Evolutionary conservation across 35 echinoderm and acorn worm species (phyloP).

Genomic region (Apostichopus parvimensis): DNA sequence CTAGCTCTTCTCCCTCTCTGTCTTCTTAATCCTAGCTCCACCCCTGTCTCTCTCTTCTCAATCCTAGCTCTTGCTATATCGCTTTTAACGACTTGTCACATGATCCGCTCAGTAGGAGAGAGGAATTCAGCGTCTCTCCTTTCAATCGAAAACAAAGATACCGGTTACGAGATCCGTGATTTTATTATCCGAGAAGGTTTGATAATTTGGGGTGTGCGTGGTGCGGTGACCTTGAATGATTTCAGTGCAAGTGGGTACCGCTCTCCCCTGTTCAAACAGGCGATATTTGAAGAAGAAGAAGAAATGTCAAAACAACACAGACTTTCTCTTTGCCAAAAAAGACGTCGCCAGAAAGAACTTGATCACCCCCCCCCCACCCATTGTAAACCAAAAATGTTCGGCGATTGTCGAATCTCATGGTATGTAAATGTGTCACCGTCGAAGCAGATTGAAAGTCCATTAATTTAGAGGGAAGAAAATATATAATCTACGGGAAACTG

Average conservation of each 20-base stretch:
- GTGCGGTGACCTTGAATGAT: not conserved
- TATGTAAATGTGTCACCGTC: no score
- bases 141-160: conserved; percentile 22
- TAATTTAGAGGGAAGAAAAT: no score
- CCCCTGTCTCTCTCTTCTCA: no score
- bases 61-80: not conserved
- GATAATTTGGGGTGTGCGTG: not conserved
- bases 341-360: no score
- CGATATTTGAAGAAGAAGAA: not conserved
- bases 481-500: no score
- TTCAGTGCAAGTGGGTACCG: not conserved
- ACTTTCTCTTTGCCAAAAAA: no score
- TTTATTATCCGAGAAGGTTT: not conserved
- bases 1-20: no score
- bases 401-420: no score
- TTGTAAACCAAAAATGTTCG: no score
- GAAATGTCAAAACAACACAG: not conserved
- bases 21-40: no score
- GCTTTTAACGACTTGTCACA: conserved; percentile 23
- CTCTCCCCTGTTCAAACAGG: not conserved
- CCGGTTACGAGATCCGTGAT: not conserved
- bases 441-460: no score
- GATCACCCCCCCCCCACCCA: no score
- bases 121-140: not conserved
- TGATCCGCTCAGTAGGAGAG: conserved; percentile 34